A percentile compares a stretch with the other conserved stretches of the same genome.
These are phyloP conservation scores for Cephalotes varians DNA, from an alignment of 2,888 invertebrate species.

Conservation along the genomic window DNA sequence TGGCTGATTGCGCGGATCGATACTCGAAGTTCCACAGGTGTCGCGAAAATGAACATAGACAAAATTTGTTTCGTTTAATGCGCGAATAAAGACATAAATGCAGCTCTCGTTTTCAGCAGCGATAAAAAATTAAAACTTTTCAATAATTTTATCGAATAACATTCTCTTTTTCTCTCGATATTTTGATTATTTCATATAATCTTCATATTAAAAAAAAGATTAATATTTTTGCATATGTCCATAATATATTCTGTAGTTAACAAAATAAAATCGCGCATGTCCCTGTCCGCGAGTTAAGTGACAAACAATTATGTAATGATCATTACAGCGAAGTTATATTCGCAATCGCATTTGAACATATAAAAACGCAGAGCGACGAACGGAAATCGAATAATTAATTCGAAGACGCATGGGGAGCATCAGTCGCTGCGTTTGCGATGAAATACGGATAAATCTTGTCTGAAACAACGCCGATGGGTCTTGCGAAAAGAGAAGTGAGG, in stretches of 20 bases:
- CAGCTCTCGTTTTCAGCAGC: background rate
- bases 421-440: slow-evolving; percentile 40
- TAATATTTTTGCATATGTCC: background rate
- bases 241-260: background rate
- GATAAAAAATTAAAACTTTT: background rate
- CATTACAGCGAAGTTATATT: background rate
- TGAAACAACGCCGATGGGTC: slow-evolving; percentile 65
- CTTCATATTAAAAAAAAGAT: background rate
- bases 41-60: slow-evolving; percentile 19
- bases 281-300: slow-evolving; percentile 1
- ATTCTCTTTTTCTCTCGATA: background rate
- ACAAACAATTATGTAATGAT: slow-evolving; percentile 26
- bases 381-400: slow-evolving; percentile 56
- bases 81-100: background rate
- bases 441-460: slow-evolving; percentile 69
- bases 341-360: slow-evolving; percentile 6
- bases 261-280: background rate
- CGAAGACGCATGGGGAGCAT: slow-evolving; percentile 40
- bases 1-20: slow-evolving; percentile 42
- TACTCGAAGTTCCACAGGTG: slow-evolving; percentile 52
- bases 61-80: slow-evolving; percentile 26
- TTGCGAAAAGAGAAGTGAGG: slow-evolving; percentile 29
- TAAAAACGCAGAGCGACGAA: slow-evolving; percentile 32
- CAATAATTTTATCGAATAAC: background rate
- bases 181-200: background rate